A percentile compares a stretch with the other conserved stretches of the same genome.
These are phyloP conservation scores for Lindbergichthys nudifrons DNA, from an alignment of 2,797 vertebrate genomes.

Conservation along the genomic window DNA sequence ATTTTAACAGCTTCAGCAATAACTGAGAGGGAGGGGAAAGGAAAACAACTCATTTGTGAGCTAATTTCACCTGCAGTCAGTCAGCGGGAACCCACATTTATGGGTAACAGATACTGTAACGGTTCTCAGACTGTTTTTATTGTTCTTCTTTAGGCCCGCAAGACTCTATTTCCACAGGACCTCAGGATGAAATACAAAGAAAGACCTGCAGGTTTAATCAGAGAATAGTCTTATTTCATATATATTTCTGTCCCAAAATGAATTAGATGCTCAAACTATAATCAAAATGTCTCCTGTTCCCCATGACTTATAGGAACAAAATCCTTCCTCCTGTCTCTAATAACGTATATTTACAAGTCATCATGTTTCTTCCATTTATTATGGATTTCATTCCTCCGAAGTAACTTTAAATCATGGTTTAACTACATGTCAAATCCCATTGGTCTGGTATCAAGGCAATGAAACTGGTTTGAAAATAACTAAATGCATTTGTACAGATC, in stretches of 20 bases:
- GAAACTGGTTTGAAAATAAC: not conserved
- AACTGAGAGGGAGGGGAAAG: not conserved
- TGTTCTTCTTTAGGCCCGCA: not conserved
- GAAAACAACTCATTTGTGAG: constrained; percentile 7
- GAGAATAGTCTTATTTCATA: not conserved
- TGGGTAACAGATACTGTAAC: too few relatives aligned
- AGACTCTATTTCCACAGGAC: not conserved
- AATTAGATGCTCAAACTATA: too few relatives aligned
- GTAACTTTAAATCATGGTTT: too few relatives aligned
- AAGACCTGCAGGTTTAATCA: not conserved
- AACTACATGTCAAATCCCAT: too few relatives aligned
- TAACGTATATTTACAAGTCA: not conserved
- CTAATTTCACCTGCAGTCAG: not conserved
- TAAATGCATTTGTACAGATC: too few relatives aligned
- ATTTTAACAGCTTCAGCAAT: constrained; percentile 22
- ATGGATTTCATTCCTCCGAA: not conserved
- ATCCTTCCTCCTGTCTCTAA: not conserved
- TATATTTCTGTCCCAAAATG: not conserved
- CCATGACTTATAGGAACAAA: not conserved
- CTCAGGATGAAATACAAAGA: not conserved
- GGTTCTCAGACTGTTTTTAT: not conserved
- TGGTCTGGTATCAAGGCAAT: too few relatives aligned
- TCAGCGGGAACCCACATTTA: not conserved
- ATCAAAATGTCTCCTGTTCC: not conserved
- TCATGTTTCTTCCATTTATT: not conserved